phyloP scores from a whole-genome alignment of 2,113 vertebrate species.

The Alethe diademata region DNA sequence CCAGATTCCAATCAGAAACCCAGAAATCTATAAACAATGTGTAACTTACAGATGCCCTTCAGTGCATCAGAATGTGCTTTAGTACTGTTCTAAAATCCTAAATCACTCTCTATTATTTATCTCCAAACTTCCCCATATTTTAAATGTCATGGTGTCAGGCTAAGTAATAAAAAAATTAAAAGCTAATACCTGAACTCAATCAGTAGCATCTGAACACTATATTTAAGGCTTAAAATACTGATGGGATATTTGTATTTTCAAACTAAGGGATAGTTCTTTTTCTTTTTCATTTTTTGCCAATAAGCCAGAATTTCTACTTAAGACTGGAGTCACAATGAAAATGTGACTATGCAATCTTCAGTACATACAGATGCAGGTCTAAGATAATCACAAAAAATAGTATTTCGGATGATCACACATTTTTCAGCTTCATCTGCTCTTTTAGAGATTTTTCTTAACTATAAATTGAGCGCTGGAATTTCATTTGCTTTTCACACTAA shows the following conservation, averaged over 20 bases:
- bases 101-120: slow-evolving; percentile 68
- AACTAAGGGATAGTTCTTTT: background rate
- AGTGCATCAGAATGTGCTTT: slow-evolving; percentile 64
- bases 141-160: slow-evolving; percentile 67
- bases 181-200: slow-evolving; percentile 58
- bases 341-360: background rate
- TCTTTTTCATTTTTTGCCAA: background rate
- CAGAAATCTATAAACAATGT: slow-evolving; percentile 74
- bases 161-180: slow-evolving; percentile 74
- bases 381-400: slow-evolving; percentile 10
- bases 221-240: slow-evolving; percentile 33
- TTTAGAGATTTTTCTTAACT: slow-evolving; percentile 55
- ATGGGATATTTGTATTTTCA: slow-evolving; percentile 7
- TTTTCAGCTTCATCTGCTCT: slow-evolving; percentile 56
- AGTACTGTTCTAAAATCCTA: slow-evolving; percentile 71
- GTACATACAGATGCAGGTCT: background rate
- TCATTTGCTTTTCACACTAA: slow-evolving; percentile 59
- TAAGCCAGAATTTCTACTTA: background rate
- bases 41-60: slow-evolving; percentile 74
- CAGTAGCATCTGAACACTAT: slow-evolving; percentile 9
- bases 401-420: slow-evolving; percentile 19
- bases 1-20: slow-evolving; percentile 70
- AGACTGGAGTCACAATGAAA: background rate
- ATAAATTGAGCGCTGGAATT: slow-evolving; percentile 23
- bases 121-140: slow-evolving; percentile 64